Base-by-base conservation (phyloP, 2,113 vertebrate species). In the Anarrhichthys ocellatus region DNA sequence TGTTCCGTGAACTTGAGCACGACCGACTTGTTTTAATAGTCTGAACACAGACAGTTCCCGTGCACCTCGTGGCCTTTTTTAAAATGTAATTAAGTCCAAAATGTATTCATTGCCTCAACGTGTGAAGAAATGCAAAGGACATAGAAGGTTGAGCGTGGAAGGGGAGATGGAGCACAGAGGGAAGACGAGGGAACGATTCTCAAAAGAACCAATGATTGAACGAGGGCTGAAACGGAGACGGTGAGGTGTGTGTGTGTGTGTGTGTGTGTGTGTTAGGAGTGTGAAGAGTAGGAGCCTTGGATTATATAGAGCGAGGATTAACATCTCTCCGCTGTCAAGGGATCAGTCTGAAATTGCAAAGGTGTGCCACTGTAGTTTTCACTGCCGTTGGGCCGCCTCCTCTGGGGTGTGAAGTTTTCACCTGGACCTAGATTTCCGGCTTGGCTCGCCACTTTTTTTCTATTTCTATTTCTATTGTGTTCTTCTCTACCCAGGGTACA, bases 1-100 rank as follows among this genome's bases (percentile, higher is more conserved):
- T 46, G 32, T 27, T 59, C 65, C 48, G 6, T 78, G 83, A 86
- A 88, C 66, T 64, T 79, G 80, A 86, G 69, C 63, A 50, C 64
- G 67, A 78, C 75, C 13, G 63, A 52, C 78, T 77, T 54, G 38
- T 83, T 74, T 89, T 91, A 90, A 88, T 84, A 85, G 75, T 86
- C 80, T 69, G 83, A 83, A 87, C 88, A 81, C 82, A 78, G 84
- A 64, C 77, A 17, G 17, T 17, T 64, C 68, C 76, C 4, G 52
- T 7, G 36, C 78, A 81, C 76, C 79, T 78, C 32, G 52, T 80
- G 84, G 73, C 83, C 71, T 79, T 85, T 84, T 77, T 84, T 75
- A 69, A 76, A 83, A 91, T 78, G 81, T 84, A 89, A 92, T 91
- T 91, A 92, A 72, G 29, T 38, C 72, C 62, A 61, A 81, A 73